Percentiles rank a stretch among this genome's conserved stretches.
Conservation (phyloP, 2,797 vertebrate species). For the Lacerta bilineata region DNA sequence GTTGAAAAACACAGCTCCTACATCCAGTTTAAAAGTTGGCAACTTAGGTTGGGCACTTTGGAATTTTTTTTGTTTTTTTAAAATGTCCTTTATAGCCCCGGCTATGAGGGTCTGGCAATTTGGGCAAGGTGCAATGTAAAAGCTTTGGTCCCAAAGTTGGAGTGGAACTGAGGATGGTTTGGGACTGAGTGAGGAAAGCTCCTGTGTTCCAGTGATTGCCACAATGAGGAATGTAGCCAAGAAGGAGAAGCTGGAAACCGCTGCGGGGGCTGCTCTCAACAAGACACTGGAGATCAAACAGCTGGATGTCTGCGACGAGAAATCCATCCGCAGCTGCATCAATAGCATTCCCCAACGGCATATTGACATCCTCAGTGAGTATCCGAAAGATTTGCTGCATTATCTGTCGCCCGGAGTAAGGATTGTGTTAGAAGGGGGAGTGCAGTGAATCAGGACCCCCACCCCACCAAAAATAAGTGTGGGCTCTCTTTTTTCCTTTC, state of each 20-base stretch:
- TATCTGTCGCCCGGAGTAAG: too few species aligned
- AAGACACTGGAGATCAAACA: slow-evolving; percentile 69
- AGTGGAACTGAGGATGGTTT: neutral
- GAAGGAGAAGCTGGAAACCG: slow-evolving; percentile 80
- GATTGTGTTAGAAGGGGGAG: neutral
- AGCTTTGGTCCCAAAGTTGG: too few species aligned
- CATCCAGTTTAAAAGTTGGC: neutral
- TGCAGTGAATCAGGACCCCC: neutral
- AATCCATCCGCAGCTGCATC: slow-evolving; percentile 84
- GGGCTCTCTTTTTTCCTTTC: too few species aligned
- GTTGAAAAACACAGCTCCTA: neutral
- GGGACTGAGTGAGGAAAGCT: neutral
- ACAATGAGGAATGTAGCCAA: slow-evolving; percentile 83
- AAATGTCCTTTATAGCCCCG: neutral
- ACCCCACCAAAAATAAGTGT: too few species aligned
- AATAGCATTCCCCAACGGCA: slow-evolving; percentile 83
- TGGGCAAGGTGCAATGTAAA: neutral
- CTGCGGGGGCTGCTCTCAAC: slow-evolving; percentile 77
- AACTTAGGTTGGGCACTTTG: neutral
- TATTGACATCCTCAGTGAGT: slow-evolving; percentile 81
- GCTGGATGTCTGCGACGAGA: slow-evolving; percentile 82
- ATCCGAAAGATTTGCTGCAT: neutral
- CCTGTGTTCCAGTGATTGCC: slow-evolving; percentile 73
- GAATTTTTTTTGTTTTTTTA: neutral
- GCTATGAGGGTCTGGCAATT: neutral